A percentile compares a stretch with the other conserved stretches of the same genome.
phyloP scores from a whole-genome alignment of 2,797 vertebrate genomes.

The Sylvia borin region DNA sequence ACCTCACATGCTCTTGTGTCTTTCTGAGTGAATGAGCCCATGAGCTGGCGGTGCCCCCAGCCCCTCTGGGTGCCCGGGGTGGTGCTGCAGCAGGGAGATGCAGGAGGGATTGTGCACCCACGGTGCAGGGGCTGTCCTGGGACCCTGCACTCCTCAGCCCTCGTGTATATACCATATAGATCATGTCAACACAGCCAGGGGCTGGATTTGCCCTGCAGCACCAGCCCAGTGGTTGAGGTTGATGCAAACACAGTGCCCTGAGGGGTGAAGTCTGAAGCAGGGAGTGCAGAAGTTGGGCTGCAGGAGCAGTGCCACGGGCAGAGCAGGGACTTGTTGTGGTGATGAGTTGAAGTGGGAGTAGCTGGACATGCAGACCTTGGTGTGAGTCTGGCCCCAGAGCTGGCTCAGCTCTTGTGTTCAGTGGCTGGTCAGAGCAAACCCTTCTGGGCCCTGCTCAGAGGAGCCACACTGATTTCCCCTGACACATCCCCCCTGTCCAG shows the following conservation, averaged over 20 bases:
- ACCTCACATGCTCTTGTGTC: accelerated
- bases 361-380: background rate
- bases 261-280: background rate
- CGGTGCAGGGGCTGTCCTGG: background rate
- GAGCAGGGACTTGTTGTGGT: background rate
- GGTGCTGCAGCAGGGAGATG: background rate
- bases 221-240: background rate
- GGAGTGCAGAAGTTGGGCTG: background rate
- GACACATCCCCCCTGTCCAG: background rate
- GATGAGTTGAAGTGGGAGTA: background rate
- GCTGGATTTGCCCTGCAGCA: background rate
- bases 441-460: background rate
- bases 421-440: background rate
- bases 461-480: background rate
- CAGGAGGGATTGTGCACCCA: background rate
- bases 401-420: background rate
- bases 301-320: background rate
- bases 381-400: background rate
- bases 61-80: background rate
- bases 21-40: accelerated
- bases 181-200: background rate
- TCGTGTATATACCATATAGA: no score
- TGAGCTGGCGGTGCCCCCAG: background rate
- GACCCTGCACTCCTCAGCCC: background rate
- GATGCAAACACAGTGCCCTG: background rate